phyloP scores from a whole-genome alignment of 2,888 invertebrate genomes.

The Seladonia tumulorum region DNA sequence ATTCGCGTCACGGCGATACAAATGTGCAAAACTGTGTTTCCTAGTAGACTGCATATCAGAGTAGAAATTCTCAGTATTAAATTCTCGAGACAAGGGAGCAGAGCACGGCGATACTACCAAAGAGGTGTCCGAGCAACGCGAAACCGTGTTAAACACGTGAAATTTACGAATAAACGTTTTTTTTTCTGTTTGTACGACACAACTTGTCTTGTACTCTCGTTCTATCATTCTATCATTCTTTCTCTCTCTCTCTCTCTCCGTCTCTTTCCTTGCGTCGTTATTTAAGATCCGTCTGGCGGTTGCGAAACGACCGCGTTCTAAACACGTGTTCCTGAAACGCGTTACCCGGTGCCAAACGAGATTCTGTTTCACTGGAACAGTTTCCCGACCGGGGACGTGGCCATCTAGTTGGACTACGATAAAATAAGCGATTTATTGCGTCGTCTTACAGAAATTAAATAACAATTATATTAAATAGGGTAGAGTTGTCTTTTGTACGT shows the following conservation, averaged over 20 bases:
- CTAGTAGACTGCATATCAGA: conserved; percentile 60
- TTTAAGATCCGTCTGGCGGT: conserved; percentile 7
- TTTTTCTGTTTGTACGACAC: conserved; percentile 62
- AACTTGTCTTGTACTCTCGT: conserved; percentile 19
- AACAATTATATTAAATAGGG: conserved; percentile 54
- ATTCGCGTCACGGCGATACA: conserved; percentile 8
- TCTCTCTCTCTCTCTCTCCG: background rate
- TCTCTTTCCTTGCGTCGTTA: background rate
- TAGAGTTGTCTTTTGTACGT: conserved; percentile 61
- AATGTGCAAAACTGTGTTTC: conserved; percentile 23
- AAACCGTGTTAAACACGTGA: conserved; percentile 57
- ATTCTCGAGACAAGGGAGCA: conserved; percentile 34
- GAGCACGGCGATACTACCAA: conserved; percentile 44
- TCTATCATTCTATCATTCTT: background rate
- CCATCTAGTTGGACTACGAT: conserved; percentile 40
- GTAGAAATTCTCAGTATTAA: conserved; percentile 55
- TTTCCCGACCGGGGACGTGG: background rate
- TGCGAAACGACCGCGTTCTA: conserved; percentile 7
- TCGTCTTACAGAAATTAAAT: conserved; percentile 55
- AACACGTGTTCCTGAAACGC: conserved; percentile 23
- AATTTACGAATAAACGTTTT: conserved; percentile 62
- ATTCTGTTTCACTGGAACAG: conserved; percentile 4
- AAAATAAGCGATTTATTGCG: conserved; percentile 66
- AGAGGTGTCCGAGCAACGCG: conserved; percentile 50
- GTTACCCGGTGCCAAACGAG: conserved; percentile 23